Base-by-base conservation (phyloP, 64 coral and sea anemone genomes). In the Acropora tenuis region DNA sequence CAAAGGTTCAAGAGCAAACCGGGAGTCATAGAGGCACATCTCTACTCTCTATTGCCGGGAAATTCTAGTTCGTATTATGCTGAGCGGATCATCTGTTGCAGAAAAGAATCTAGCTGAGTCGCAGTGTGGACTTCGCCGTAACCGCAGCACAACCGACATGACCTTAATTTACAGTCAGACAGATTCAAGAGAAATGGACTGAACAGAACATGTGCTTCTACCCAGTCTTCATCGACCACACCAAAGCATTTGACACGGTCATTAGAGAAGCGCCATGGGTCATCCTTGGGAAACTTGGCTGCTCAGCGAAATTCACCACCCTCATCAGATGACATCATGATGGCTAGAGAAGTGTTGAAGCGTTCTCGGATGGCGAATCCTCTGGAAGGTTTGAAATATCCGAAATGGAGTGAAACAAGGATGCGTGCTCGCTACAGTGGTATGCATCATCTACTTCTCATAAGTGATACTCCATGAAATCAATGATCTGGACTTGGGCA, bases 131-230 rank as follows among this genome's bases (percentile, higher is more conserved):
- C 79, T 80, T 45, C 77, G 88, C 18, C 49, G 12, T 5, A 90
- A 90, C 30, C 78, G 88, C 78, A 61, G 88, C 45, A 80, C 88
- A 69, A 90, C 88, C 16, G 88, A 90, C 72, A 80, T 80, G 77
- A 67, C 69, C 69, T 90, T 30, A 30, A 30, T 30, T 90, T 43
- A 65, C 55, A 48, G 76, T 30, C 30, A 30, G 30, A 30, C 30
- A 30, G 30, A 30, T 30, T 30, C 30, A 30, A 30, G 30, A 30
- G 30, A 30, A 30, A 30, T 30, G 30, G 30, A 30, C 30, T 30
- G 30, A 30, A 30, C 30, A 30, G 30, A 30, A 30, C 30, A 30
- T 30, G 30, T 30, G 30, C 30, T 30, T 30, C 30, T 30, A 30
- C 30, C 30, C 30, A 30, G 30, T 30, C 30, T 30, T 30, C 30